Evolutionary conservation across 2,113 vertebrate genomes (phyloP).

Genomic region (Buteo buteo): DNA sequence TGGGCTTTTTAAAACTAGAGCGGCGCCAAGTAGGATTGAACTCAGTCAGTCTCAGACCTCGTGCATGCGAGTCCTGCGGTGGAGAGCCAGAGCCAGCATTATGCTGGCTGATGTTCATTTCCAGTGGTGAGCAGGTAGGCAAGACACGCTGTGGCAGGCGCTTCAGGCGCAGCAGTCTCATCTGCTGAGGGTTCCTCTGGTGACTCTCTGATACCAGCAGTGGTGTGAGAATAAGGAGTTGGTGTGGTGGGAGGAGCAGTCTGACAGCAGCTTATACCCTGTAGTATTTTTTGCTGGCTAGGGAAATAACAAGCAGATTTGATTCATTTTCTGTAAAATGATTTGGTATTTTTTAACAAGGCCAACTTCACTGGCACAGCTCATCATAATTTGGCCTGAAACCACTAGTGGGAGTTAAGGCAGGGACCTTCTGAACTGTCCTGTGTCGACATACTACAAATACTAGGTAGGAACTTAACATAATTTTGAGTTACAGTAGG

Average conservation of each 20-base stretch:
- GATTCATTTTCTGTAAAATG: not conserved
- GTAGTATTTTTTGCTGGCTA: not conserved
- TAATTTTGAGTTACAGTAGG: not conserved
- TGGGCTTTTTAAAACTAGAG: not conserved
- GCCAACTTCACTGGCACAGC: not conserved
- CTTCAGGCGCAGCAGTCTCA: not conserved
- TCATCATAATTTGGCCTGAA: not conserved
- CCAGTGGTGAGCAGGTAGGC: not conserved
- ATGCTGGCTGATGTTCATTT: not conserved
- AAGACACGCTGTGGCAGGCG: not conserved
- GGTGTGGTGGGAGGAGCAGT: not conserved
- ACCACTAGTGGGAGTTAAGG: not conserved
- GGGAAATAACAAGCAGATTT: not conserved
- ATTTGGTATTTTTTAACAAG: not conserved
- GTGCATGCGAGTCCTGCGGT: not conserved
- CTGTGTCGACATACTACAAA: not conserved
- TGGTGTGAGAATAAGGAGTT: not conserved
- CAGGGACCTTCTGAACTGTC: not conserved
- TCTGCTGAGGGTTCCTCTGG: not conserved
- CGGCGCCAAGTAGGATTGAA: not conserved
- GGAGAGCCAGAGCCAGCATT: not conserved
- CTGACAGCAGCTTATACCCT: not conserved
- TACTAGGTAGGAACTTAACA: not conserved
- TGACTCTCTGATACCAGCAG: not conserved
- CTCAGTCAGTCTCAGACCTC: not conserved